Evolutionary conservation across 2,888 invertebrate species (phyloP).

Genomic region (Coelopa pilipes): DNA sequence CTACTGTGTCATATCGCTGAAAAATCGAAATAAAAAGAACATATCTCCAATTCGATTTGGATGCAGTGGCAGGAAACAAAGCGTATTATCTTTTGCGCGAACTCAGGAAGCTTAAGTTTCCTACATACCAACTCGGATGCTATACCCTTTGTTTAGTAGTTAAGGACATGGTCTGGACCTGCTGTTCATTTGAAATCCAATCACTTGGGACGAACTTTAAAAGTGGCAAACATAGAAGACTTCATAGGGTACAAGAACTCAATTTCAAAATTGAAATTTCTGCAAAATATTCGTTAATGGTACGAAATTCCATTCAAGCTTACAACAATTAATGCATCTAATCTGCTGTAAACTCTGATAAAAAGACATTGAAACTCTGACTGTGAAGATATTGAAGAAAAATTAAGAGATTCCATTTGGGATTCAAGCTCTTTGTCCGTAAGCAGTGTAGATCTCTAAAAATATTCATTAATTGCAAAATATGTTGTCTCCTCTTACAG

Average conservation of each 20-base stretch:
- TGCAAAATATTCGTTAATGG: slow-evolving; percentile 30
- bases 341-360: too few relatives aligned
- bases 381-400: too few relatives aligned
- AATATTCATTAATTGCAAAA: slow-evolving; percentile 1
- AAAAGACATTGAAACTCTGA: too few relatives aligned
- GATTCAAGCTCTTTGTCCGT: too few relatives aligned
- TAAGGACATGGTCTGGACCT: too few relatives aligned
- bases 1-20: slow-evolving; percentile 57
- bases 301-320: slow-evolving; percentile 13
- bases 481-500: slow-evolving; percentile 1
- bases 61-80: background rate
- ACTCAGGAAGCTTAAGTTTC: background rate
- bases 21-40: slow-evolving; percentile 43
- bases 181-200: too few relatives aligned
- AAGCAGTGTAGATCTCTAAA: background rate
- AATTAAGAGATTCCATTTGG: too few relatives aligned
- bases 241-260: background rate
- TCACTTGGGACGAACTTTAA: too few relatives aligned
- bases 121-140: too few relatives aligned
- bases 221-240: too few relatives aligned
- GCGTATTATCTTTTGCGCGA: background rate
- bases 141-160: too few relatives aligned
- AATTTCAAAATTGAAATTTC: slow-evolving; percentile 15
- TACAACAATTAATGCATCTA: background rate
- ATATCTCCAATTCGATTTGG: slow-evolving; percentile 6